phyloP scores from a whole-genome alignment of 2,888 invertebrate species.

The Marasmarcha lunaedactyla region DNA sequence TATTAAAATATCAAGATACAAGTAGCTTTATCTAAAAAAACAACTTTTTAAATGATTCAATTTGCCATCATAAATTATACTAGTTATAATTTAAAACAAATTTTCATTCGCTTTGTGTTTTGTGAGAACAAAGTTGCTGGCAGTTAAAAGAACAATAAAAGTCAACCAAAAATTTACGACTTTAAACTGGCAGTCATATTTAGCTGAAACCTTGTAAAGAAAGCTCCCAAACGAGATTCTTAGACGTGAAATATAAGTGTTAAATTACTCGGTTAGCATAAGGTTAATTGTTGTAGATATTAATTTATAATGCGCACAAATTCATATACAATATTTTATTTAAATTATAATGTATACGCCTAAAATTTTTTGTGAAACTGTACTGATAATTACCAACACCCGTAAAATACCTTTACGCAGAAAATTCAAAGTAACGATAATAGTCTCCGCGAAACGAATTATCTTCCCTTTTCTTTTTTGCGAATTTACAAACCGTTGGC shows the following conservation, averaged over 20 bases:
- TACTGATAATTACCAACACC: too few relatives aligned
- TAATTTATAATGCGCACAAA: too few relatives aligned
- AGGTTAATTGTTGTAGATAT: too few relatives aligned
- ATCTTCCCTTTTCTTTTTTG: constrained; percentile 56
- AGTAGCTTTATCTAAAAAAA: too few relatives aligned
- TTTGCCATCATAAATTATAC: too few relatives aligned
- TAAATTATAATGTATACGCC: too few relatives aligned
- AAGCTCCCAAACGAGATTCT: constrained; percentile 52
- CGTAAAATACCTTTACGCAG: neutral
- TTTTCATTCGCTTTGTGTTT: constrained; percentile 41
- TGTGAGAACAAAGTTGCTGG: constrained; percentile 55
- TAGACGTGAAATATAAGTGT: constrained; percentile 52
- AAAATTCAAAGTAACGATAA: constrained; percentile 63
- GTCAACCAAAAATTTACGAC: constrained; percentile 66
- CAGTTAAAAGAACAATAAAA: constrained; percentile 71
- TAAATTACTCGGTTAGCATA: constrained; percentile 39
- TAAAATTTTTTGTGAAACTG: too few relatives aligned
- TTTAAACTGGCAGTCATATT: constrained; percentile 65
- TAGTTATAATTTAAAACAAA: constrained; percentile 61
- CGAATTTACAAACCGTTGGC: constrained; percentile 66
- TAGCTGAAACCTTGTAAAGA: constrained; percentile 46
- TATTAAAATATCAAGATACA: too few relatives aligned
- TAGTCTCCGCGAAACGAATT: constrained; percentile 63
- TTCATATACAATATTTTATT: too few relatives aligned
- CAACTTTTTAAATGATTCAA: too few relatives aligned